Evolutionary conservation across 2,888 invertebrate species (phyloP).

Genomic region (Gryllus longicercus): DNA sequence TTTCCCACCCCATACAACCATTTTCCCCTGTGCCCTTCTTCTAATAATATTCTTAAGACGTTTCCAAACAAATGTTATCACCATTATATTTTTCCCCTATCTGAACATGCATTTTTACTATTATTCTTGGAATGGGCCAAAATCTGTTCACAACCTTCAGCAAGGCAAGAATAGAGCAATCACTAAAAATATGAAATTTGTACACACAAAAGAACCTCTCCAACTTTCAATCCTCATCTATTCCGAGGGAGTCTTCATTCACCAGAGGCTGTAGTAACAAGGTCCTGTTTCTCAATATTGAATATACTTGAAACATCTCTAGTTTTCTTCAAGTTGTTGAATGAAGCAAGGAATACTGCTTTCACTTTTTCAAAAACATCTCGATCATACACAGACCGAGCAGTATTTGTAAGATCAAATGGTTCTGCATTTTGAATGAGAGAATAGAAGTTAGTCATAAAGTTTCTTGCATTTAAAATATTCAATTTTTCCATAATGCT

Average conservation of each 20-base stretch:
- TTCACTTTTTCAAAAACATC: conserved; percentile 59
- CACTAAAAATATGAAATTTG: conserved; percentile 5
- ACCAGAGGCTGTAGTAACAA: conserved; percentile 12
- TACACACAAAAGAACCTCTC: background rate
- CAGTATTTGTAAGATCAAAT: conserved; percentile 94
- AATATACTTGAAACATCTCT: conserved; percentile 33
- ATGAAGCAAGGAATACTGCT: conserved; percentile 33
- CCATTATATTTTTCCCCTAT: background rate
- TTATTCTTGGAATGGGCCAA: background rate
- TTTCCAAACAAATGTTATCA: background rate
- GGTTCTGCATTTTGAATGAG: conserved; percentile 65
- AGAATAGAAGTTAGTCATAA: conserved; percentile 9
- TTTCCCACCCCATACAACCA: background rate
- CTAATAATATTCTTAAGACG: background rate
- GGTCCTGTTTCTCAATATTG: conserved; percentile 29
- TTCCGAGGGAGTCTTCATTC: conserved; percentile 4
- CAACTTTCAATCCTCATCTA: background rate
- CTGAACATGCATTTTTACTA: background rate
- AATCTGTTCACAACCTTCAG: conserved; percentile 11
- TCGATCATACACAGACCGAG: conserved; percentile 87
- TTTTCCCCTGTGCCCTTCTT: background rate
- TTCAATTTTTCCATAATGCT: background rate
- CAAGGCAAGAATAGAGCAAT: conserved; percentile 11
- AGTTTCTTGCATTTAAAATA: background rate
- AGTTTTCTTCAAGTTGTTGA: conserved; percentile 32